phyloP scores from a whole-genome alignment of 2,113 vertebrate genomes.

The Todiramphus saurophagus region DNA sequence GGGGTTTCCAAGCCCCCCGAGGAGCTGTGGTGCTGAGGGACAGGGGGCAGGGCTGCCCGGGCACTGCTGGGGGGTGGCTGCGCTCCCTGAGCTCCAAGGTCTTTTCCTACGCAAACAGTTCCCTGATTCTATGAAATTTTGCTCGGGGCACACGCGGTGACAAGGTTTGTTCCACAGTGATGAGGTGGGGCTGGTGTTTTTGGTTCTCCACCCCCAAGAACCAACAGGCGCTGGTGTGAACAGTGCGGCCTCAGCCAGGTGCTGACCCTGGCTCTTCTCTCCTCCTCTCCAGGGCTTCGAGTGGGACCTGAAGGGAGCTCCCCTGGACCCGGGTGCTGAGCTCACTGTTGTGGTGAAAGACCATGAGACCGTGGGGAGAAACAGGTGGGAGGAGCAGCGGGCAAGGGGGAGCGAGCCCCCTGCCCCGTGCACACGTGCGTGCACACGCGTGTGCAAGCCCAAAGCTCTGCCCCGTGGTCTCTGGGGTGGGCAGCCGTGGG shows the following conservation, averaged over 20 bases:
- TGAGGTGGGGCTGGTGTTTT: rapidly evolving
- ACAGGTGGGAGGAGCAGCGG: constrained; percentile 76
- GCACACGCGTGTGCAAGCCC: neutral
- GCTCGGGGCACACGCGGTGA: rapidly evolving
- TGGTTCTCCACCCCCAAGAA: neutral
- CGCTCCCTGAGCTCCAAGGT: neutral
- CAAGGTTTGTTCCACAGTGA: neutral
- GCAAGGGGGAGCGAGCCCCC: rapidly evolving
- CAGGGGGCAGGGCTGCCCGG: neutral
- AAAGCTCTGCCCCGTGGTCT: neutral
- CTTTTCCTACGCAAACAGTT: neutral
- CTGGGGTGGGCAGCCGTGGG: neutral
- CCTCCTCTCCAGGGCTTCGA: constrained; percentile 85
- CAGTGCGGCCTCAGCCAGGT: rapidly evolving
- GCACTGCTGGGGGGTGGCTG: neutral
- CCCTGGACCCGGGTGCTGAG: constrained; percentile 85
- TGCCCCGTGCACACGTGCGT: too few relatives aligned
- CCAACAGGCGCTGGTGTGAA: rapidly evolving
- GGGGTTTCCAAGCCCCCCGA: neutral
- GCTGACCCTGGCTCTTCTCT: neutral
- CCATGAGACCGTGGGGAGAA: constrained; percentile 94
- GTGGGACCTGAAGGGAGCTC: constrained; percentile 93
- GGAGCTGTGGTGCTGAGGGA: neutral
- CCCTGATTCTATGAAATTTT: neutral
- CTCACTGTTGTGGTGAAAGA: constrained; percentile 93